Evolutionary conservation across 2,888 invertebrate genomes (phyloP).

Genomic region (Adineta ricciae): DNA sequence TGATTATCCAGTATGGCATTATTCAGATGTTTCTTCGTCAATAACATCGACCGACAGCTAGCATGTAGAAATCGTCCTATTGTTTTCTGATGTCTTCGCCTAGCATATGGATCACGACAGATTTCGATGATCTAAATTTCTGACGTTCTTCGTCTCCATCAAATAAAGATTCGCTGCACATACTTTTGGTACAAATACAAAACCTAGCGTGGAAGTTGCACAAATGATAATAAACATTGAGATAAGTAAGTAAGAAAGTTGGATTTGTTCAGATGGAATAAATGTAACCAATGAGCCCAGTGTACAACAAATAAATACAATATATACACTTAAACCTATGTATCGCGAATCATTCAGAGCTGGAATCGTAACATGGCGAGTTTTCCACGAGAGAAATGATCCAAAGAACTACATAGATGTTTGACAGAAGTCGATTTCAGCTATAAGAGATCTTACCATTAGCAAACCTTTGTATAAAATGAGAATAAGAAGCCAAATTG

Average conservation of each 20-base stretch:
- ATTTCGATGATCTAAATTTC: not conserved
- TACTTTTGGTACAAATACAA: conserved; percentile 93
- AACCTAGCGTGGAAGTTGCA: conserved; percentile 89
- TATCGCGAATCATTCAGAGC: conserved; percentile 97
- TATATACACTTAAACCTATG: conserved; percentile 93
- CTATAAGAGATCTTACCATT: conserved; percentile 36
- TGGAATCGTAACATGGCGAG: conserved; percentile 92
- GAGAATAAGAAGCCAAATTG: conserved; percentile 26
- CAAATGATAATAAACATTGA: conserved; percentile 95
- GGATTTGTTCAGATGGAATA: conserved; percentile 85
- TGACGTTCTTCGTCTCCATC: too few species aligned
- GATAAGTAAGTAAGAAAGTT: conserved; percentile 78
- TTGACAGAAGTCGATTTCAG: too few species aligned
- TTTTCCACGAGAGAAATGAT: conserved; percentile 97
- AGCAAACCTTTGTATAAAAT: conserved; percentile 30
- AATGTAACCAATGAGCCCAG: conserved; percentile 94
- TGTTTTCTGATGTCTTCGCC: not conserved
- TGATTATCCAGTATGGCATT: not conserved
- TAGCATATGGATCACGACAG: not conserved
- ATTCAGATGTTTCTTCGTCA: not conserved
- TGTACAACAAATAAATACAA: conserved; percentile 94
- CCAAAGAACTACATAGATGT: conserved; percentile 71
- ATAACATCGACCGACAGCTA: not conserved
- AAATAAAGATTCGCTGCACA: not conserved
- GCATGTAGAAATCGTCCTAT: not conserved